A percentile compares a stretch with the other conserved stretches of the same genome.
phyloP scores from a whole-genome alignment of 1,140 invertebrate genomes.

The silkworm (Bombyx mori) region DNA sequence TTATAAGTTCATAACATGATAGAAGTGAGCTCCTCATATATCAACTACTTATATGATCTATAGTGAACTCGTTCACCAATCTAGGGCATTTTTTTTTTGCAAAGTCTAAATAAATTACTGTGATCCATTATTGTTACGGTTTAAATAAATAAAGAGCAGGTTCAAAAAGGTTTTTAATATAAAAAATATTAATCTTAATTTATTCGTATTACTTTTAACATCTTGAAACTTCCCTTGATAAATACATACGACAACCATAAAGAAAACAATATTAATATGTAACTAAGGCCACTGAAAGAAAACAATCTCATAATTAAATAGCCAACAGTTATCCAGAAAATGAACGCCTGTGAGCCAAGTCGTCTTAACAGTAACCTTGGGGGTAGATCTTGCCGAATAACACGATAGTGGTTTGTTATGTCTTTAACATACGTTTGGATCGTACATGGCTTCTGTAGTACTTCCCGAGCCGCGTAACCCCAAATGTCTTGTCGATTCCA shows the following conservation, averaged over 20 bases:
- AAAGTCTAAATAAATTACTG: no score
- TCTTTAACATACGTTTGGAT: constrained; percentile 75
- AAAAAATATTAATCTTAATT: constrained; percentile 20
- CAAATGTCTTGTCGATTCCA: constrained; percentile 76
- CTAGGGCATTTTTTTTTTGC: no score
- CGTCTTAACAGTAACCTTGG: constrained; percentile 80
- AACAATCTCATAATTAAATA: constrained; percentile 44
- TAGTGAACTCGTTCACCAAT: no score
- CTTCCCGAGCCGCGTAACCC: constrained; percentile 76
- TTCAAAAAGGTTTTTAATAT: constrained; percentile 7
- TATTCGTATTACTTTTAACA: constrained; percentile 30
- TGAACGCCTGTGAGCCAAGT: constrained; percentile 76
- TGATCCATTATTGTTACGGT: no score
- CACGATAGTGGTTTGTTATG: constrained; percentile 67
- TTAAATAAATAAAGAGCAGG: background rate
- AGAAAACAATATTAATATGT: constrained; percentile 35
- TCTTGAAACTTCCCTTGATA: constrained; percentile 43
- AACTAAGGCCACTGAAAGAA: constrained; percentile 41
- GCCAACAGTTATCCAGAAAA: constrained; percentile 54
- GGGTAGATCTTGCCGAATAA: constrained; percentile 72
- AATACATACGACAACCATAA: constrained; percentile 36
- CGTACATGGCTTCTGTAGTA: constrained; percentile 76
- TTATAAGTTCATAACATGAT: no score
- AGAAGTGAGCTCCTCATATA: no score
- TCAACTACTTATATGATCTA: no score